Base-by-base conservation (phyloP, 2,888 invertebrate species). In the Alviniconcha strummeri region DNA sequence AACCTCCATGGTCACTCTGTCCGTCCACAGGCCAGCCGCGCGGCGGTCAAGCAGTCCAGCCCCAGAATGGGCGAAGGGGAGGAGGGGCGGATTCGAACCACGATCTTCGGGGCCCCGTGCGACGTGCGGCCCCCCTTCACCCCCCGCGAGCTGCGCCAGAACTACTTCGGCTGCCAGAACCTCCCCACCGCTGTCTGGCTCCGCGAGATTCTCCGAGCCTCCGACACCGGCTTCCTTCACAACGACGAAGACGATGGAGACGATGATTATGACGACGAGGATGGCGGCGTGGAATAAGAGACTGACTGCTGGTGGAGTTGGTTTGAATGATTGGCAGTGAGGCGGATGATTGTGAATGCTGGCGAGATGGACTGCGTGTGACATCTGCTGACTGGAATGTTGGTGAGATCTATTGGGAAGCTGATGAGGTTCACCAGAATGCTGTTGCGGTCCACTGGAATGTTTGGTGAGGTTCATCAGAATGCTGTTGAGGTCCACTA, bases 101-200 rank as follows among this genome's bases (percentile, higher is more conserved):
- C 94, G 19, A 90, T 95, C 15, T 94, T 94, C 87, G 95, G 95
- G 5, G 94, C 94, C 0, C 94, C 94, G 0, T 95, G 94, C 89
- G 93, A 94, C 87, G 92, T 94, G 67, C 90, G 90, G 64, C 94
- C 94, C 0, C 94, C 94, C 17, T 94, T 94, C 84, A 92, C 93
- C 6, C 87, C 90, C 17, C 87, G 91, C 74, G 94, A 94, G 88
- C 92, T 94, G 6, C 89, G 91, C 7, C 91, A 91, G n/a, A 90
- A 93, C 11, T 94, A 93, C 87, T 90, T 93, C 7, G 94, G 94
- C 2, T 95, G 95, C 86, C 94, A 95, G 88, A 94, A 94, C 86
- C 90, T 94, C 0, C 94, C 94, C 1, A 94, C 94, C 0, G 93
- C 93, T 8, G 90, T 94, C 54, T 94, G 94, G 94, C 86, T 93